A percentile compares a stretch with the other conserved stretches of the same genome.
phyloP scores from a whole-genome alignment of 2,888 invertebrate genomes.

The Lissonota sp. region DNA sequence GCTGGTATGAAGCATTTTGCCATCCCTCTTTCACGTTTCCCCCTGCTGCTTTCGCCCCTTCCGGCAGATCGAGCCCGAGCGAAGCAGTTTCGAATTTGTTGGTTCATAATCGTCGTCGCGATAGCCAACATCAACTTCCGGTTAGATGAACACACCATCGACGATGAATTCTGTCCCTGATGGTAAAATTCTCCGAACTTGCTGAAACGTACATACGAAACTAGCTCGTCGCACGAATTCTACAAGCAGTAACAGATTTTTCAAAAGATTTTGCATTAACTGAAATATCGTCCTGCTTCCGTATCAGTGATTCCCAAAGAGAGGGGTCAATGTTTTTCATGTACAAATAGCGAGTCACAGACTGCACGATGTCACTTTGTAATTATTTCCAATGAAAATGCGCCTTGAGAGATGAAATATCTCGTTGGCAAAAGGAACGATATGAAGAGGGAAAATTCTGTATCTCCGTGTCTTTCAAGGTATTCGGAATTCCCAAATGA shows the following conservation, averaged over 20 bases:
- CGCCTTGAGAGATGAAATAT: background rate
- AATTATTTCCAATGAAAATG: constrained; percentile 43
- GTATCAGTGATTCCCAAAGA: constrained; percentile 12
- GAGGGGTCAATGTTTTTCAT: background rate
- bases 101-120: constrained; percentile 44
- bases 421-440: background rate
- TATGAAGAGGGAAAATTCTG: background rate
- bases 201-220: background rate
- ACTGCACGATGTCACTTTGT: background rate
- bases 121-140: constrained; percentile 11
- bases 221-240: background rate
- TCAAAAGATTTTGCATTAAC: background rate
- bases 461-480: constrained; percentile 1
- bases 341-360: background rate
- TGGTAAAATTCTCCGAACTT: constrained; percentile 4
- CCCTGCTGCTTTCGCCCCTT: no score
- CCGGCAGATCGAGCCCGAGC: constrained; percentile 18
- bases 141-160: background rate
- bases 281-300: background rate
- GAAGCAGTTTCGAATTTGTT: constrained; percentile 51
- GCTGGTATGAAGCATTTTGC: constrained; percentile 42
- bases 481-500: constrained; percentile 64
- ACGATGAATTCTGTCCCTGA: constrained; percentile 4
- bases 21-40: no score
- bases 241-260: no score